A percentile compares a stretch with the other conserved stretches of the same genome.
phyloP scores from a whole-genome alignment of 2,113 vertebrate genomes.

The Myotis davidii region DNA sequence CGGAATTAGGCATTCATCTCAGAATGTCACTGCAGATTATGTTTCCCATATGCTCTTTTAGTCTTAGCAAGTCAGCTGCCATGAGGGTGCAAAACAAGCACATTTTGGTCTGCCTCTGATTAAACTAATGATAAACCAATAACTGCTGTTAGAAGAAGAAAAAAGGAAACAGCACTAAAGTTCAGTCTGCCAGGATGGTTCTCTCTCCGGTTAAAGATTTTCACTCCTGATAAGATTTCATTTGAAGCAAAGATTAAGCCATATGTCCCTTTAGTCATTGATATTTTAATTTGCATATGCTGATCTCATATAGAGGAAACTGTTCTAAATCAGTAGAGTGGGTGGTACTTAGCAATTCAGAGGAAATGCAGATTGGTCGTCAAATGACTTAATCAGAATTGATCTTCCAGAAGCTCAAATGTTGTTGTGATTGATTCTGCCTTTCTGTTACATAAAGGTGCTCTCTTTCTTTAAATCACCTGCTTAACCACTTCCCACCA shows the following conservation, averaged over 20 bases:
- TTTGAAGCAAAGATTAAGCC: slow-evolving; percentile 76
- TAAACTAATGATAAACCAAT: slow-evolving; percentile 75
- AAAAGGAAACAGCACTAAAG: not conserved
- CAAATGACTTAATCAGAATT: slow-evolving; percentile 55
- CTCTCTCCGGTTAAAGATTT: slow-evolving; percentile 65
- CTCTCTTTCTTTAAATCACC: not conserved
- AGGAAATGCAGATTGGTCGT: slow-evolving; percentile 46
- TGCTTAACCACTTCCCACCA: not conserved
- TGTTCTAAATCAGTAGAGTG: slow-evolving; percentile 67
- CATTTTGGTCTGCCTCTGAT: slow-evolving; percentile 67
- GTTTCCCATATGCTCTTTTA: slow-evolving; percentile 62
- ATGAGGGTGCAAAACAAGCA: slow-evolving; percentile 51
- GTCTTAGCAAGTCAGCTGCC: slow-evolving; percentile 47
- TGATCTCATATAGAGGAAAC: slow-evolving; percentile 58
- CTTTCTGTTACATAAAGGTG: slow-evolving; percentile 43
- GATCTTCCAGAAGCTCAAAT: slow-evolving; percentile 54
- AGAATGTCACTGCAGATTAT: slow-evolving; percentile 55
- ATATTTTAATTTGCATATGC: slow-evolving; percentile 76
- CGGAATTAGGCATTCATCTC: slow-evolving; percentile 43
- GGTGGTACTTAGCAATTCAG: slow-evolving; percentile 71
- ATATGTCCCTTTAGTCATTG: slow-evolving; percentile 77
- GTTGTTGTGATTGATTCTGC: slow-evolving; percentile 60
- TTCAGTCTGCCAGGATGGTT: slow-evolving; percentile 69
- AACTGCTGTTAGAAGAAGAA: slow-evolving; percentile 26
- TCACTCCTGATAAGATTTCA: slow-evolving; percentile 64